Evolutionary conservation across 2,113 vertebrate genomes (phyloP).

Genomic region (Elachura formosa): DNA sequence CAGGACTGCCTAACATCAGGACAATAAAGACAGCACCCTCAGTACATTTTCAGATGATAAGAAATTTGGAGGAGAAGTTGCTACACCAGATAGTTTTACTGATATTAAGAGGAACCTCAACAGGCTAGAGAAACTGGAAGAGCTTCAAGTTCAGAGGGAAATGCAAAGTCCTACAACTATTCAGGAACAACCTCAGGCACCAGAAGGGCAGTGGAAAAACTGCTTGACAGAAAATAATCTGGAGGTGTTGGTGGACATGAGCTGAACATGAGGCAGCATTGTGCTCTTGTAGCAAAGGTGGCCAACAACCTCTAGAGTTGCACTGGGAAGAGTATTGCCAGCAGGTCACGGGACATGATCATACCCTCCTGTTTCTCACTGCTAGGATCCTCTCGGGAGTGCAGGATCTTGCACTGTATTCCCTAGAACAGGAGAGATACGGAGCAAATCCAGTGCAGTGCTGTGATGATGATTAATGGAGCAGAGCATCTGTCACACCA

Average conservation of each 20-base stretch:
- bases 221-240: background rate
- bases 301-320: background rate
- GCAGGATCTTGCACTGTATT: background rate
- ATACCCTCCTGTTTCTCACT: background rate
- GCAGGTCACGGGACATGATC: background rate
- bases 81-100: background rate
- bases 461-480: background rate
- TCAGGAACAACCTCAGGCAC: background rate
- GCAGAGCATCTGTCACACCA: background rate
- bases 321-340: background rate
- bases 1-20: background rate
- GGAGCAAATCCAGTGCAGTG: background rate
- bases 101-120: background rate
- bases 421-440: background rate
- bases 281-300: background rate
- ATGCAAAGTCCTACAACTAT: background rate
- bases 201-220: background rate
- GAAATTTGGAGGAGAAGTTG: background rate
- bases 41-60: fast-evolving
- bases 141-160: background rate
- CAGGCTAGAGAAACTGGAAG: background rate
- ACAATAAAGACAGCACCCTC: background rate
- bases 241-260: background rate
- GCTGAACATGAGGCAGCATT: background rate
- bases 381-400: background rate